Conservation (phyloP, 2,888 invertebrate species). For the Acleris sparsana region DNA sequence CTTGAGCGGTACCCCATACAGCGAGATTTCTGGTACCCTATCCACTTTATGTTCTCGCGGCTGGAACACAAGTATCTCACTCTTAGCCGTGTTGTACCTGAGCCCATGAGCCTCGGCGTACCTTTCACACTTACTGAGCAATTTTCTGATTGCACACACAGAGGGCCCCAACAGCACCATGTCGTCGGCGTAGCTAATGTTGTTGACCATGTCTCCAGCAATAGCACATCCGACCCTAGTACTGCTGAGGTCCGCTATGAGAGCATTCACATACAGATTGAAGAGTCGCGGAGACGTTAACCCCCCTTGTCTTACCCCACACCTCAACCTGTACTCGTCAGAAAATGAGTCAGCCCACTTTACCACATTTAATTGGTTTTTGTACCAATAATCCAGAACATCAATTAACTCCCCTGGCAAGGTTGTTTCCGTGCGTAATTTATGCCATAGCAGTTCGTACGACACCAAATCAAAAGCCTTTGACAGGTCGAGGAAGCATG, state of each 20-base stretch:
- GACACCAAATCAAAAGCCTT: constrained; percentile 7
- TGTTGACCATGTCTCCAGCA: background rate
- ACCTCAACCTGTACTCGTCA: background rate
- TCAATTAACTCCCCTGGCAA: background rate
- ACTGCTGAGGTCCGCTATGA: constrained; percentile 6
- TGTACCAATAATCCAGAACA: background rate
- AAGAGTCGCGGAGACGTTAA: constrained; percentile 4
- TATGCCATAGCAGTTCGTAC: background rate
- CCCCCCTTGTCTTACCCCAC: constrained; percentile 22
- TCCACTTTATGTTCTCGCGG: too few relatives aligned
- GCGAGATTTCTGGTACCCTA: too few relatives aligned
- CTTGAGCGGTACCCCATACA: too few relatives aligned
- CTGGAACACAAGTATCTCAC: background rate
- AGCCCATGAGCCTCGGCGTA: background rate
- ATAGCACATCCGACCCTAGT: background rate
- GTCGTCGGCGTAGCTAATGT: constrained; percentile 13
- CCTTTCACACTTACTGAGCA: background rate
- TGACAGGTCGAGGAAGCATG: constrained; percentile 1
- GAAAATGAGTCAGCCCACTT: constrained; percentile 3
- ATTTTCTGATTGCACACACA: background rate
- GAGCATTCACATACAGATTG: constrained; percentile 10
- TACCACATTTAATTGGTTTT: too few relatives aligned
- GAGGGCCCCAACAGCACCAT: constrained; percentile 13
- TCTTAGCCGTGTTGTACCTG: background rate
- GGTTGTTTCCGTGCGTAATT: background rate